phyloP scores from a whole-genome alignment of 1,140 invertebrate species.

The Manduca sexta region DNA sequence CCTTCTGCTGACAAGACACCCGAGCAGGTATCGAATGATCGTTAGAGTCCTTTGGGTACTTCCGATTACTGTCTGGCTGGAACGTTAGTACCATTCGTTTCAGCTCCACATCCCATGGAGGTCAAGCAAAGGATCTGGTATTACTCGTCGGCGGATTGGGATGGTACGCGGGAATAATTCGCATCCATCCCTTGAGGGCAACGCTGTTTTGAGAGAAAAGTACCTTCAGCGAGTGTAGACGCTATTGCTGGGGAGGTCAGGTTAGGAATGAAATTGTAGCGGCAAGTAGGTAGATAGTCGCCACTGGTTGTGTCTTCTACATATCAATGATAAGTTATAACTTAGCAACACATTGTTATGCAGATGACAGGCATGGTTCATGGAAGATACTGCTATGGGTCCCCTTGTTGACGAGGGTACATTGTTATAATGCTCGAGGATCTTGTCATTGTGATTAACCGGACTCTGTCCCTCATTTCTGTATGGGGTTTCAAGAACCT shows the following conservation, averaged over 20 bases:
- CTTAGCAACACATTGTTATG: too few species aligned
- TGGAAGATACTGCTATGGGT: too few species aligned
- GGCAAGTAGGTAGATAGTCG: too few species aligned
- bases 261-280: neutral
- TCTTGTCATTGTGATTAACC: too few species aligned
- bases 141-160: too few species aligned
- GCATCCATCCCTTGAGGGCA: conserved; percentile 7
- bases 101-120: neutral
- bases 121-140: neutral
- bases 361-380: too few species aligned
- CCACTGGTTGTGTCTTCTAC: too few species aligned
- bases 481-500: too few species aligned
- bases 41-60: conserved; percentile 8
- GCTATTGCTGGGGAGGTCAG: neutral
- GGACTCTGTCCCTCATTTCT: too few species aligned
- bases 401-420: too few species aligned
- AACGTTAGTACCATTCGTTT: neutral
- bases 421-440: too few species aligned
- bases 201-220: neutral
- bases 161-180: conserved; percentile 5
- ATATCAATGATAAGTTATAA: too few species aligned
- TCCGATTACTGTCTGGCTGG: conserved; percentile 10
- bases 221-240: neutral
- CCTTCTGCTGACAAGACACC: conserved; percentile 8
- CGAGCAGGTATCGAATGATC: neutral